Evolutionary conservation across 2,888 invertebrate species (phyloP), one percentile per base, ranked within the genome.

Genomic region (Platycheirus albimanus): DNA sequence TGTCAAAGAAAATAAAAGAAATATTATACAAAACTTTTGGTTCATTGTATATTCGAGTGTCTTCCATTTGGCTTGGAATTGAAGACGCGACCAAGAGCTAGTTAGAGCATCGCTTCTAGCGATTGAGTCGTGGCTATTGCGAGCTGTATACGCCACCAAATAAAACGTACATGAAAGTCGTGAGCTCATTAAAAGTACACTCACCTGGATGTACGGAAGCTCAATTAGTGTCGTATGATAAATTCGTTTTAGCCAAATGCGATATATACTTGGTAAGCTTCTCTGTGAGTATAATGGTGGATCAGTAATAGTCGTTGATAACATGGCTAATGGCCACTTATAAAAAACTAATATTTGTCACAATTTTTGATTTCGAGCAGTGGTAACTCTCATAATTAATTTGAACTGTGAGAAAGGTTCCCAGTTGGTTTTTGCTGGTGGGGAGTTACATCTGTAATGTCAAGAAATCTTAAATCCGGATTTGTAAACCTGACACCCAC

Each of bases 211-310:
- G 83, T 83, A 74, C 83, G 83, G 83, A 83, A 83, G 83, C 83
- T 83, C 83, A 83, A 83, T 83, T 83, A 83, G 83, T 83, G 83
- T 74, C 78, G 72, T 74, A 74, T 83, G 83, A 83, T 83, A 83
- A 74, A 83, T 83, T 74, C 83, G 77, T 67, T 83, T 72, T 52
- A 56, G 43, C 61, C 30, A 67, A 79, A 69, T 15, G 69, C 19
- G 49, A 69, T 69, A n/a, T n/a, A n/a, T n/a, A 64, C 78, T 56
- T 74, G 67, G 67, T 69, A 83, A 83, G 71, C 77, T 77, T 77
- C 77, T 71, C 43, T 47, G 30, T 45, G 24, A 6, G 30, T 8
- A 3, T 7, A 6, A 3, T 7, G 30, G 3, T n/a, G n/a, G n/a
- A n/a, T n/a, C n/a, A n/a, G n/a, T n/a, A n/a, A n/a, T n/a, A n/a